phyloP scores from a whole-genome alignment of 2,888 invertebrate genomes.

The Theretra japonica region DNA sequence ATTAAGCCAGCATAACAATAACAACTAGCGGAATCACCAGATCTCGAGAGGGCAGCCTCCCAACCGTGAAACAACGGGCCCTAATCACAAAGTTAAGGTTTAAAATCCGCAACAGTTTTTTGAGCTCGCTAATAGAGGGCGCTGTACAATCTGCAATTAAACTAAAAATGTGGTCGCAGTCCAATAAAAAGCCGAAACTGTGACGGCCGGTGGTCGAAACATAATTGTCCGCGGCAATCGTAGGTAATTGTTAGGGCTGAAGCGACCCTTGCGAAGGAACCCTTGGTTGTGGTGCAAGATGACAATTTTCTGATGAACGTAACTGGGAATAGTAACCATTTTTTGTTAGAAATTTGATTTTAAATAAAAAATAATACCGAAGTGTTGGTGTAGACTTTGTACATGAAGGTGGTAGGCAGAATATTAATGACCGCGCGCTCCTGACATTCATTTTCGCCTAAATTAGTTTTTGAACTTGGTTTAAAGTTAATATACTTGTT shows the following conservation, averaged over 20 bases:
- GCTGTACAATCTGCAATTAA: slow-evolving; percentile 69
- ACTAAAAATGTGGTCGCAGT: slow-evolving; percentile 73
- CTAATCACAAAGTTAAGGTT: slow-evolving; percentile 11
- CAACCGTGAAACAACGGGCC: not conserved
- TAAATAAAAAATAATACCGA: no score
- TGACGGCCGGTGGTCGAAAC: slow-evolving; percentile 72
- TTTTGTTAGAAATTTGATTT: no score
- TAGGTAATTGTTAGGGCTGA: slow-evolving; percentile 78
- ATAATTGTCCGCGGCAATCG: slow-evolving; percentile 82
- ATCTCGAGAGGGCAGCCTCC: not conserved
- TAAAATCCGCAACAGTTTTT: slow-evolving; percentile 18
- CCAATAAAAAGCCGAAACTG: slow-evolving; percentile 80
- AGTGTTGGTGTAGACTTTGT: no score
- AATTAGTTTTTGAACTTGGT: no score
- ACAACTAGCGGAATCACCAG: not conserved
- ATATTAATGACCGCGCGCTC: no score
- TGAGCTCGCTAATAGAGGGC: slow-evolving; percentile 14
- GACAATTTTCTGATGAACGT: not conserved
- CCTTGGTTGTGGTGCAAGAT: slow-evolving; percentile 48
- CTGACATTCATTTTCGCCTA: no score
- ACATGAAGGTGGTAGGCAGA: no score
- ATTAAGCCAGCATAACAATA: not conserved
- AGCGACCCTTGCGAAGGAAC: slow-evolving; percentile 76
- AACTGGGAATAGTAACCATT: no score
- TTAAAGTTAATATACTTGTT: no score